Conservation (phyloP, 2,797 vertebrate species). For the Manis pentadactyla region DNA sequence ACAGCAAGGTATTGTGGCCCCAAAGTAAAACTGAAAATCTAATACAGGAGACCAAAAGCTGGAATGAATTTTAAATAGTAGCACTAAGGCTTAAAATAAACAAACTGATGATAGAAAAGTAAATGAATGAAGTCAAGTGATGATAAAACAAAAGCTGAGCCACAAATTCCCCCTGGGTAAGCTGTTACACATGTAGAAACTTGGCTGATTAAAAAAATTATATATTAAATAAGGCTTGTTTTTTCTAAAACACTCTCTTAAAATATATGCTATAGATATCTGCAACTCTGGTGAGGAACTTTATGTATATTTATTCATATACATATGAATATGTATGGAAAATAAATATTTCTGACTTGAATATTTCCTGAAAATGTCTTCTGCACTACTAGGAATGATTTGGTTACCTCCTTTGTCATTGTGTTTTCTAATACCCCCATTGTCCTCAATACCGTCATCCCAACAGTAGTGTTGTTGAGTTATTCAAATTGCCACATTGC, state of each 20-base stretch:
- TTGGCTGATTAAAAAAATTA: background rate
- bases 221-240: background rate
- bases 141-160: background rate
- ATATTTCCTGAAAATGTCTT: background rate
- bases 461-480: background rate
- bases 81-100: background rate
- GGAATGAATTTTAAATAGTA: background rate
- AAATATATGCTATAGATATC: background rate
- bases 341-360: background rate
- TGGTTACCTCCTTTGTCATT: background rate
- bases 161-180: background rate
- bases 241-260: background rate
- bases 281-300: background rate
- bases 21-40: background rate
- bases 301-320: background rate
- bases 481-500: background rate
- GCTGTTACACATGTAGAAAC: background rate
- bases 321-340: background rate
- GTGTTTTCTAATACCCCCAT: background rate
- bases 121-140: background rate
- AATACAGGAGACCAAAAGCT: background rate
- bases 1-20: background rate
- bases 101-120: background rate
- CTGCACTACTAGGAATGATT: background rate
- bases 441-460: background rate